Evolutionary conservation across 2,888 invertebrate genomes (phyloP).

Genomic region (Drosophila kuntzei): DNA sequence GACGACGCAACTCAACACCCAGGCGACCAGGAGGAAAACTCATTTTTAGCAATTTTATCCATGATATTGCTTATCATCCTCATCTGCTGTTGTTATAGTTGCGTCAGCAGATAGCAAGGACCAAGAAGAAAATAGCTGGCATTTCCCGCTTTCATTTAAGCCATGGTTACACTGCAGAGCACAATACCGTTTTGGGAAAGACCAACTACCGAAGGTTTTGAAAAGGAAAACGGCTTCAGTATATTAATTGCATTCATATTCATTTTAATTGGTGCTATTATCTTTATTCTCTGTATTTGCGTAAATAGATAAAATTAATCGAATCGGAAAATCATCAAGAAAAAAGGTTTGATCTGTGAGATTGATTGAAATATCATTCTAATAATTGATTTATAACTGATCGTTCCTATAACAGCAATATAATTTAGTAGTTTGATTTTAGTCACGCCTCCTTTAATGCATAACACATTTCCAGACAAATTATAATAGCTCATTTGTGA

Average conservation of each 20-base stretch:
- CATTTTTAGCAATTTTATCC: constrained; percentile 15
- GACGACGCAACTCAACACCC: constrained; percentile 15
- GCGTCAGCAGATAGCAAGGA: constrained; percentile 16
- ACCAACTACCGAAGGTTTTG: background rate
- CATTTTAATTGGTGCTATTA: background rate
- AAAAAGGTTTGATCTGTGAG: too few species aligned
- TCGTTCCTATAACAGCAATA: too few species aligned
- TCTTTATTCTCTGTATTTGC: constrained; percentile 5
- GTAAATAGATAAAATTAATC: background rate
- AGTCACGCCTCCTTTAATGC: too few species aligned
- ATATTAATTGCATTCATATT: background rate
- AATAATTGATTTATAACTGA: too few species aligned
- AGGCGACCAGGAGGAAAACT: constrained; percentile 14
- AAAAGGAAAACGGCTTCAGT: background rate
- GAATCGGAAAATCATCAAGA: too few species aligned
- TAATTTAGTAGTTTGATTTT: too few species aligned
- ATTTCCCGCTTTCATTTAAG: background rate
- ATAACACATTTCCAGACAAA: too few species aligned
- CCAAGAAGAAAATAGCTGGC: background rate
- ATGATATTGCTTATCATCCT: constrained; percentile 27
- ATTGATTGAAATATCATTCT: too few species aligned
- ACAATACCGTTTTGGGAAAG: constrained; percentile 2
- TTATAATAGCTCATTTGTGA: background rate
- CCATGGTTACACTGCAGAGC: background rate
- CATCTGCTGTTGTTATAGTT: constrained; percentile 43